phyloP scores from a whole-genome alignment of 2,797 vertebrate species.

The Miichthys miiuy region DNA sequence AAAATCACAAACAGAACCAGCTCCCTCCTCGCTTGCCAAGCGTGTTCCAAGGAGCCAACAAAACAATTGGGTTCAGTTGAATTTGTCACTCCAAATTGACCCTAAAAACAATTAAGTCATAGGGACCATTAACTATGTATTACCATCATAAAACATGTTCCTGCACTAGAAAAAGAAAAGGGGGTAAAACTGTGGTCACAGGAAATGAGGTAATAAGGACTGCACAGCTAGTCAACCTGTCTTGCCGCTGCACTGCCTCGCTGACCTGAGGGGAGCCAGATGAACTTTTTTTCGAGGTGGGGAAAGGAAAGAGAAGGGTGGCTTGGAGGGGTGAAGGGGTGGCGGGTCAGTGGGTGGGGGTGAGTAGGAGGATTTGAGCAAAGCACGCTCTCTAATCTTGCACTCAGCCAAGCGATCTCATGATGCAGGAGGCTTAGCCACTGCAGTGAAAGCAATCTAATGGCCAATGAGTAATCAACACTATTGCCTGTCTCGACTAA shows the following conservation, averaged over 20 bases:
- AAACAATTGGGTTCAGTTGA: slow-evolving; percentile 83
- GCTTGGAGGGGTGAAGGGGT: slow-evolving; percentile 61
- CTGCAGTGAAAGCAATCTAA: slow-evolving; percentile 89
- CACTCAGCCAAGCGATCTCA: slow-evolving; percentile 87
- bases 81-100: slow-evolving; percentile 87
- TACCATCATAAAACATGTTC: slow-evolving; percentile 85
- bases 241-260: slow-evolving; percentile 70
- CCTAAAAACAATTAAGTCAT: slow-evolving; percentile 87
- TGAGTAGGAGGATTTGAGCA: slow-evolving; percentile 78
- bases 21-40: slow-evolving; percentile 68
- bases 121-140: slow-evolving; percentile 84
- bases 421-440: slow-evolving; percentile 87
- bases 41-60: slow-evolving; percentile 71
- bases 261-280: slow-evolving; percentile 82
- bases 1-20: slow-evolving; percentile 75
- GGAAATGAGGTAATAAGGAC: slow-evolving; percentile 88
- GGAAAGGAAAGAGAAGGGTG: slow-evolving; percentile 66
- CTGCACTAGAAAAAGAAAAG: slow-evolving; percentile 72
- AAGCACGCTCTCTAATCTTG: slow-evolving; percentile 87
- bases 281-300: slow-evolving; percentile 67
- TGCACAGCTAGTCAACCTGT: slow-evolving; percentile 84
- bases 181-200: slow-evolving; percentile 85
- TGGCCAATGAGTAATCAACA: slow-evolving; percentile 91
- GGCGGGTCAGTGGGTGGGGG: slow-evolving; percentile 62
- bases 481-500: slow-evolving; percentile 88